Base-by-base conservation (phyloP, 2,113 vertebrate species). In the Actinemys pallida region DNA sequence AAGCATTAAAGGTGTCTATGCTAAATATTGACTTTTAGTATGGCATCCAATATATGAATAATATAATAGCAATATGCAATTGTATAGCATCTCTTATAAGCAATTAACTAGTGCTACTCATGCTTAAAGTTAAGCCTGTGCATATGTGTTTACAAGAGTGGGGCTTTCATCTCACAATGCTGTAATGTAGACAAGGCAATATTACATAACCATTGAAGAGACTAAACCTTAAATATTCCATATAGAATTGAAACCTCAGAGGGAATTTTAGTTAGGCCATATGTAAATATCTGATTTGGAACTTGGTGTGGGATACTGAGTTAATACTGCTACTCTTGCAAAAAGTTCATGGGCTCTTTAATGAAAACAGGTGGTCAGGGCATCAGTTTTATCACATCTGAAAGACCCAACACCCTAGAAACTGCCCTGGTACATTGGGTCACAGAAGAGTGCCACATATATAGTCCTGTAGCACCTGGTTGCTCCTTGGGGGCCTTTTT, bases 1-100 rank as follows among this genome's bases (percentile, higher is more conserved):
- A 83, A 75, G 8, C 16, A 39, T 83, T 85, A 76, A 90, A 90
- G 3, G 3, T 47, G 80, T 76, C 22, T 69, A 49, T 56, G 85
- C 85, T 80, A 90, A 88, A 75, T 90, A 83, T 47, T 88, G 57
- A 76, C 56, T 29, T 88, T 62, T 7, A 85, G 87, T 87, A 45
- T 82, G 13, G 45, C 84, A 25, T 25, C 29, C 89, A 31, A 52
- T 3, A 42, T 45, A 42, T 75, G n/a, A 24, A 22, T 42, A 45
- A 65, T 62, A 31, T 69, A 69, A 76, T 76, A 27, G 39, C 39
- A 76, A 25, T 25, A 45, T 76, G 24, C 75, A 76, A 14, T 76
- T 76, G 8, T 47, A 76, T 76, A 14, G 22, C 42, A 25, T 76
- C 42, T 76, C 11, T 76, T 45, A 13, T 39, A 53, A 83, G 35